These are phyloP conservation scores for Riparia riparia DNA, from an alignment of 2,113 vertebrate genomes.

Conservation along the genomic window DNA sequence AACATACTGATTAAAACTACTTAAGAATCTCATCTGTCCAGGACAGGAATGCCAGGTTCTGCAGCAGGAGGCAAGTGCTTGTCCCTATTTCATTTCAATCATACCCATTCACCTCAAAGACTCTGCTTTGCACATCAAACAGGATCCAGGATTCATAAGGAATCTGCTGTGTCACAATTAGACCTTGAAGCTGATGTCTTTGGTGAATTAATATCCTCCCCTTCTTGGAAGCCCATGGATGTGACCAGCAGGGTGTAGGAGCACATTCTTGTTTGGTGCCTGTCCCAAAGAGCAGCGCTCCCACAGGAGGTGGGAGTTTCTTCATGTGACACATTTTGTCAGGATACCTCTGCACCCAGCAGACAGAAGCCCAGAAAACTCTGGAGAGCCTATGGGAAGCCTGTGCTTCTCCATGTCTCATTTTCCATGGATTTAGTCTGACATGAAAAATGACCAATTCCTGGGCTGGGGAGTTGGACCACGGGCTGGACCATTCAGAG, in stretches of 20 bases:
- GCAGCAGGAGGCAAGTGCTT: neutral
- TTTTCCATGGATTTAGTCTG: neutral
- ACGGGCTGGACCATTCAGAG: neutral
- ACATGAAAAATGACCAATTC: neutral
- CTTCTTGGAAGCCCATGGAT: neutral
- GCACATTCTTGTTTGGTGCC: neutral
- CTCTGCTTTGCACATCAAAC: neutral
- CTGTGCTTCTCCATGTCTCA: neutral
- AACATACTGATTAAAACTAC: slow-evolving; percentile 29
- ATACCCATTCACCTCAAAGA: neutral
- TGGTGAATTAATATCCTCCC: neutral
- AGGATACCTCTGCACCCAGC: neutral
- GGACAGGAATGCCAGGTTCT: neutral
- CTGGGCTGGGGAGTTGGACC: neutral
- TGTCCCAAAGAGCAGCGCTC: neutral
- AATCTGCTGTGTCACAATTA: neutral
- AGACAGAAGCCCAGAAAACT: neutral
- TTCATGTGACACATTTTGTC: neutral
- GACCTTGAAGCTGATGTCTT: neutral
- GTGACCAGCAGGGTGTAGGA: neutral
- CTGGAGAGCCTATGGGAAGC: neutral
- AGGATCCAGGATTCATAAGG: neutral
- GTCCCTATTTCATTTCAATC: neutral
- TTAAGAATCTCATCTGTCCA: neutral
- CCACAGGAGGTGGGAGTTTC: neutral